phyloP scores from a whole-genome alignment of 2,113 vertebrate species.

The Melanocharis versteri region DNA sequence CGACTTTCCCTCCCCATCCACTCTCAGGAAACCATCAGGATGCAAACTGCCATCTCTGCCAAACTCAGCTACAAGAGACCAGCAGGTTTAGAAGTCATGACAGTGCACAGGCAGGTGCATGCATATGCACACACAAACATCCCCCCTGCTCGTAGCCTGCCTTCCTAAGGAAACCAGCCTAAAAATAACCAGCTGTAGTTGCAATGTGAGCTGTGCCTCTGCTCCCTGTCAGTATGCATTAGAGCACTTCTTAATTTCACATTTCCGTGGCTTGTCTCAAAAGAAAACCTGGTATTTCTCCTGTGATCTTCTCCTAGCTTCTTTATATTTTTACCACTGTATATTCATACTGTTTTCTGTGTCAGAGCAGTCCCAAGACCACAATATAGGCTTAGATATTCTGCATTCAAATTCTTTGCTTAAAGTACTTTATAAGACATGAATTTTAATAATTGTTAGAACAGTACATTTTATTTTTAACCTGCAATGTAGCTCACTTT shows the following conservation, averaged over 20 bases:
- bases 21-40: not conserved
- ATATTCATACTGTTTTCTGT: not conserved
- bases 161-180: not conserved
- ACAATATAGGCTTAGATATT: not conserved
- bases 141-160: not conserved
- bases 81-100: not conserved
- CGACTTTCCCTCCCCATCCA: not conserved
- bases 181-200: not conserved
- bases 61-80: not conserved
- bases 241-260: constrained; percentile 3
- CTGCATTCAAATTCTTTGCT: not conserved
- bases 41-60: not conserved
- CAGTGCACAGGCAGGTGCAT: not conserved
- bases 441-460: constrained; percentile 33
- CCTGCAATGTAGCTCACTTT: not conserved
- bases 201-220: not conserved
- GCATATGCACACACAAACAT: not conserved
- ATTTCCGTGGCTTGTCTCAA: not conserved
- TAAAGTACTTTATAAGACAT: not conserved
- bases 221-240: not conserved
- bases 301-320: not conserved
- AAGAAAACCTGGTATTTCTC: not conserved
- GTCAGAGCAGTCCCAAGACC: not conserved
- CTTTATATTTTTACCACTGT: not conserved
- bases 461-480: not conserved